These are phyloP conservation scores for Osmerus mordax DNA, from an alignment of 2,113 vertebrate species.

Conservation along the genomic window DNA sequence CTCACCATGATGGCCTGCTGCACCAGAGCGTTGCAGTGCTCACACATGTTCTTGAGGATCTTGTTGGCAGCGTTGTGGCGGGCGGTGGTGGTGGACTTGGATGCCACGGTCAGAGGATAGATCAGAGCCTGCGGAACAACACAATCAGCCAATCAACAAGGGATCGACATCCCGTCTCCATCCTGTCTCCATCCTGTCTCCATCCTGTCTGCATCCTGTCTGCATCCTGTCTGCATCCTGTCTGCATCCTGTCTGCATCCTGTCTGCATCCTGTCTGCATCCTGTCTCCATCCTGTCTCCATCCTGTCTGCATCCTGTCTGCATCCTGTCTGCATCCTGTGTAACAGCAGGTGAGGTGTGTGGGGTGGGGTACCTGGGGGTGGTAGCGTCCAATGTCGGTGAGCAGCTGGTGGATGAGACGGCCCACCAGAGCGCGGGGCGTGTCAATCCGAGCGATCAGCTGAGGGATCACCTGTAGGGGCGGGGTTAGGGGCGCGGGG, in stretches of 20 bases:
- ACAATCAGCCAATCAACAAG: background rate
- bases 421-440: slow-evolving; percentile 88
- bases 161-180: background rate
- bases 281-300: background rate
- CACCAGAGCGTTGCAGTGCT: slow-evolving; percentile 96
- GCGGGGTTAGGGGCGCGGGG: background rate
- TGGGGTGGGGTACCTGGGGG: slow-evolving; percentile 78
- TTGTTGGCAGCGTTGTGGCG: slow-evolving; percentile 97
- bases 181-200: background rate
- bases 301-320: background rate
- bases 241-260: background rate
- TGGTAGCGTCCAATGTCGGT: slow-evolving; percentile 97
- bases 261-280: too few species aligned
- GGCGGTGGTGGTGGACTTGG: slow-evolving; percentile 97
- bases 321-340: background rate
- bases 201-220: background rate
- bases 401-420: slow-evolving; percentile 96
- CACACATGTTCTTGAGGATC: slow-evolving; percentile 99
- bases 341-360: background rate
- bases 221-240: too few species aligned
- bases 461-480: slow-evolving; percentile 90
- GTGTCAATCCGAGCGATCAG: slow-evolving; percentile 98
- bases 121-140: slow-evolving; percentile 84
- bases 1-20: slow-evolving; percentile 98
- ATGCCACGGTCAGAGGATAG: slow-evolving; percentile 95